phyloP scores from a whole-genome alignment of 2,797 vertebrate species.

The Balearica regulorum region DNA sequence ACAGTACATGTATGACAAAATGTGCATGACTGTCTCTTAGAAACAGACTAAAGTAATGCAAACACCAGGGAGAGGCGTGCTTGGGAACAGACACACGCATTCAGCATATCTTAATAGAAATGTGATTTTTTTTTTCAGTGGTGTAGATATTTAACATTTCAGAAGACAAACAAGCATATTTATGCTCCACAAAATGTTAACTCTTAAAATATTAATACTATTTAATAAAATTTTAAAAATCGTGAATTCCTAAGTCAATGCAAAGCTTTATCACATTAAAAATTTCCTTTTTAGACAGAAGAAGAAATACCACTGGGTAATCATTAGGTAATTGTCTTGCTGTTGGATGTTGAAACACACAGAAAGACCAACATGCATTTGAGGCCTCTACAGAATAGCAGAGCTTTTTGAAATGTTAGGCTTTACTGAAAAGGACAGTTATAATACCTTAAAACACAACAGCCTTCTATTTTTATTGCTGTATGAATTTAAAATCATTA shows the following conservation, averaged over 20 bases:
- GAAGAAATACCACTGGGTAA: background rate
- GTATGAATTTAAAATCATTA: background rate
- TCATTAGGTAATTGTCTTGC: background rate
- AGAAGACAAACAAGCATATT: background rate
- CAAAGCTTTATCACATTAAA: background rate
- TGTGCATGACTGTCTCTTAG: slow-evolving; percentile 49
- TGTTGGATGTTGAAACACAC: background rate
- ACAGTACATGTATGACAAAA: slow-evolving; percentile 30
- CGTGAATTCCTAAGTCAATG: background rate
- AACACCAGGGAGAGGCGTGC: slow-evolving; percentile 46
- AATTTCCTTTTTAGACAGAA: background rate
- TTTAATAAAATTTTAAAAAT: background rate
- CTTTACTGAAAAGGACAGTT: background rate
- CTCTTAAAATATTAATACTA: background rate
- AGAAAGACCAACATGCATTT: background rate
- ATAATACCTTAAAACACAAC: background rate
- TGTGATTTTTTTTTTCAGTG: background rate
- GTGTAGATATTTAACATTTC: slow-evolving; percentile 11
- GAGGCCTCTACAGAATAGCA: background rate
- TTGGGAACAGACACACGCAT: slow-evolving; percentile 59
- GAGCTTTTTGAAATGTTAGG: background rate
- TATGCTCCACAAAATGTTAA: background rate
- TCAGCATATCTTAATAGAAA: slow-evolving; percentile 47
- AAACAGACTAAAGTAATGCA: slow-evolving; percentile 52
- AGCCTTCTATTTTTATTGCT: background rate